phyloP scores from a whole-genome alignment of 2,797 vertebrate species.

The Vultur gryphus region DNA sequence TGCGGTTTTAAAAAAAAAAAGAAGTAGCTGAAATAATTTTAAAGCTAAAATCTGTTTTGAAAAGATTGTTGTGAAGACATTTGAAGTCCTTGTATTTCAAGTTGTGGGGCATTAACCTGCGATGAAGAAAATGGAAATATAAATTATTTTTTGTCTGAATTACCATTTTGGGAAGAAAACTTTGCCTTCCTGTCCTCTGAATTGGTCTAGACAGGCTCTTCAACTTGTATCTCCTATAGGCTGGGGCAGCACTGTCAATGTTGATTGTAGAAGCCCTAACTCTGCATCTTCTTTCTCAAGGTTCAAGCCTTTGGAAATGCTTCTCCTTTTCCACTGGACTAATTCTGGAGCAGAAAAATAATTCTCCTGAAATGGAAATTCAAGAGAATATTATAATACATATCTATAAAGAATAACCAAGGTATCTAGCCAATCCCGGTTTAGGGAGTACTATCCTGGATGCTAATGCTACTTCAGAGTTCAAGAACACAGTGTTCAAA shows the following conservation, averaged over 20 bases:
- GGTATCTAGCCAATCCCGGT: not conserved
- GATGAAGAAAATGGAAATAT: not conserved
- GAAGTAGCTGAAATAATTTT: not conserved
- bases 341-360: not conserved
- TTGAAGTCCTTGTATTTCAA: not conserved
- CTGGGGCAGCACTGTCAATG: not conserved
- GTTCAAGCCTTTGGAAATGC: not conserved
- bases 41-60: not conserved
- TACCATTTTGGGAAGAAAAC: not conserved
- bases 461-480: not conserved
- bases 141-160: not conserved
- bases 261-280: not conserved
- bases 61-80: not conserved
- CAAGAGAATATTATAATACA: not conserved
- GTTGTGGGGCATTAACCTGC: not conserved
- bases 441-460: not conserved
- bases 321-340: not conserved
- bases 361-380: not conserved
- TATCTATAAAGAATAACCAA: not conserved
- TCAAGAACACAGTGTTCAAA: not conserved
- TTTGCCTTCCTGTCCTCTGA: not conserved
- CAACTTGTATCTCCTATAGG: not conserved
- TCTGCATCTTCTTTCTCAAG: not conserved
- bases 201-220: not conserved
- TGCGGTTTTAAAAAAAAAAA: not conserved